phyloP scores from a whole-genome alignment of 2,113 vertebrate species.

The Stigmatopora argus region DNA sequence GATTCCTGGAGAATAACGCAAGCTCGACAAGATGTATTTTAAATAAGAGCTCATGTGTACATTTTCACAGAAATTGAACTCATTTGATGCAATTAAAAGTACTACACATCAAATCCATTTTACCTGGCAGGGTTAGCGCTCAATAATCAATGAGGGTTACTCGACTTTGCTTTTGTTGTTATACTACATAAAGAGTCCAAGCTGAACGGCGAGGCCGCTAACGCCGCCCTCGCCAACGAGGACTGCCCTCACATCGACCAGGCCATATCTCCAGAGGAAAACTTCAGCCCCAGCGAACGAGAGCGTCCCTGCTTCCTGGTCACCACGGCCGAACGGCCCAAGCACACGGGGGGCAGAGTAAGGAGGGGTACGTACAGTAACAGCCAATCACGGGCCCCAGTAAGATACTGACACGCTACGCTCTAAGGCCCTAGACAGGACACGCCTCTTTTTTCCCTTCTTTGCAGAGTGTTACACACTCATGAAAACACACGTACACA shows the following conservation, averaged over 20 bases:
- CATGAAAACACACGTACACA: constrained; percentile 22
- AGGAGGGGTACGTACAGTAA: constrained; percentile 96
- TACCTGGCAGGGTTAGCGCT: no score
- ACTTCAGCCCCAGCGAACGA: constrained; percentile 90
- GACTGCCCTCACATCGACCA: constrained; percentile 99
- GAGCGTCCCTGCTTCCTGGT: constrained; percentile 98
- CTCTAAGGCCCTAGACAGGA: constrained; percentile 44
- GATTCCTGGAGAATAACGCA: no score
- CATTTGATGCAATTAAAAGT: no score
- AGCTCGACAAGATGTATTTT: no score
- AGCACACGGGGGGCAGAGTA: constrained; percentile 91
- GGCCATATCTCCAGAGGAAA: constrained; percentile 95
- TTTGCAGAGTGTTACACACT: constrained; percentile 38
- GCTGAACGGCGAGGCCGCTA: constrained; percentile 95
- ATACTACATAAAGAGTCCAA: constrained; percentile 85
- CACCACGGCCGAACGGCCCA: constrained; percentile 93
- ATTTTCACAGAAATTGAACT: no score
- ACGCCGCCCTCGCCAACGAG: constrained; percentile 96
- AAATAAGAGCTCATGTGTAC: no score
- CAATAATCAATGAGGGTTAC: background rate
- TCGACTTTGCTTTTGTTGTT: constrained; percentile 19
- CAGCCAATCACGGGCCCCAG: constrained; percentile 67
- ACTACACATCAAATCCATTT: no score
- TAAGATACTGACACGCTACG: constrained; percentile 59
- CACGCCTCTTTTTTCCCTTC: constrained; percentile 19